phyloP scores from a whole-genome alignment of 2,113 vertebrate genomes.

The Gavialis gangeticus region DNA sequence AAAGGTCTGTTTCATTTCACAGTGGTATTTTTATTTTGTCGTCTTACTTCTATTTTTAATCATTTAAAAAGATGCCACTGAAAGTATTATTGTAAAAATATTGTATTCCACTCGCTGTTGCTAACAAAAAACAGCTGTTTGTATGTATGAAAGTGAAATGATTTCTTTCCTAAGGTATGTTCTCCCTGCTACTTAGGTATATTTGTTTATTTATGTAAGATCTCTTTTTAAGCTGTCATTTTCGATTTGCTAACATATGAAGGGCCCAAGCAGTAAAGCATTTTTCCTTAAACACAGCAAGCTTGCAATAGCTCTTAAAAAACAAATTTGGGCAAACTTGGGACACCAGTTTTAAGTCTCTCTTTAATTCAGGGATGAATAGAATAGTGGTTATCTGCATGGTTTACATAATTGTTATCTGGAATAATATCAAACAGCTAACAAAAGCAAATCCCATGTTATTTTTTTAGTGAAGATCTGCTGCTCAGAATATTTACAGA shows the following conservation, averaged over 20 bases:
- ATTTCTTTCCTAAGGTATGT: background rate
- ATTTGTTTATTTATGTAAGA: background rate
- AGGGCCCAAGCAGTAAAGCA: background rate
- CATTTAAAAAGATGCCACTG: background rate
- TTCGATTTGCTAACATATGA: background rate
- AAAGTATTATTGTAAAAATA: background rate
- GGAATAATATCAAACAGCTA: background rate
- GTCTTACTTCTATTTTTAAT: background rate
- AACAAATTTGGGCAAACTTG: background rate
- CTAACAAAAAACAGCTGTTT: background rate
- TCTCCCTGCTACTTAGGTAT: background rate
- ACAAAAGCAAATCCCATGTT: background rate
- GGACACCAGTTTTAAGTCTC: background rate
- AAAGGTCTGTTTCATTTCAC: slow-evolving; percentile 51
- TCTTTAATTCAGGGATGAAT: background rate
- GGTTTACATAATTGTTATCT: background rate
- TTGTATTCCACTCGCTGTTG: background rate
- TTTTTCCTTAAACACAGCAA: background rate
- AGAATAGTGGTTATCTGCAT: background rate
- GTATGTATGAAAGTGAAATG: background rate
- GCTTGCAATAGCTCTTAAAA: background rate
- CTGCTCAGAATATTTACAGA: background rate
- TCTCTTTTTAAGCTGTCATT: background rate
- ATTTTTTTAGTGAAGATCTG: background rate
- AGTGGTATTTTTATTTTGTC: background rate